phyloP scores from a whole-genome alignment of 2,113 vertebrate species.

The Bothrops jararaca region DNA sequence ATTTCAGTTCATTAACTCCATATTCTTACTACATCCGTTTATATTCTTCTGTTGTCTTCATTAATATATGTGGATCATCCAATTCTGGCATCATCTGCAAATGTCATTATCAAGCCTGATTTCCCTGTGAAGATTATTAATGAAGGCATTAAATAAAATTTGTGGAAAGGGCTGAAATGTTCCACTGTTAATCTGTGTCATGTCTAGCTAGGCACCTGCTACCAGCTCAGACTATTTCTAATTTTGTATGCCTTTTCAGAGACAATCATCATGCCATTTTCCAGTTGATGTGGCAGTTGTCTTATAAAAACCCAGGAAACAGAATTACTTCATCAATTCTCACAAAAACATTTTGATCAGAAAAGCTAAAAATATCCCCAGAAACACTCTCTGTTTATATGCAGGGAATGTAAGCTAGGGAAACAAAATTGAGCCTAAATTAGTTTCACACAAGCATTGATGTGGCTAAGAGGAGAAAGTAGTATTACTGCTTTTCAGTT shows the following conservation, averaged over 20 bases:
- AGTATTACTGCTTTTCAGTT: neutral
- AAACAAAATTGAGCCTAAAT: constrained; percentile 35
- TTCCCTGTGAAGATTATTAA: constrained; percentile 49
- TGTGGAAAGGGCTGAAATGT: constrained; percentile 47
- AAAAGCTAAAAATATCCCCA: constrained; percentile 19
- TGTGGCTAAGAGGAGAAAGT: constrained; percentile 1
- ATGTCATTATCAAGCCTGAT: constrained; percentile 40
- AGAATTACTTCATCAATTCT: constrained; percentile 9
- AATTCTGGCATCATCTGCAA: constrained; percentile 27
- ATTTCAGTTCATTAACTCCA: neutral
- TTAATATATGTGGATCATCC: constrained; percentile 25
- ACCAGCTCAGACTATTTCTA: constrained; percentile 31
- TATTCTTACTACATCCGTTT: neutral
- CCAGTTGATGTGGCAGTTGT: constrained; percentile 31
- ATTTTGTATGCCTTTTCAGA: constrained; percentile 54
- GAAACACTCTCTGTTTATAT: constrained; percentile 17
- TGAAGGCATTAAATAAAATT: constrained; percentile 59
- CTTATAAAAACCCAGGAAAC: constrained; percentile 30
- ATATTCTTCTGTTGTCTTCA: constrained; percentile 13
- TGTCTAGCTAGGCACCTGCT: constrained; percentile 48
- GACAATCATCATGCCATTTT: constrained; percentile 5
- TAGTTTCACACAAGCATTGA: constrained; percentile 13
- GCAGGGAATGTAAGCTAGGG: constrained; percentile 31
- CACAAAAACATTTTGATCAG: constrained; percentile 30
- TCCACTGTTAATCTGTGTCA: constrained; percentile 51